Base-by-base conservation (phyloP, 1,140 invertebrate species). In the Bombus confusus region DNA sequence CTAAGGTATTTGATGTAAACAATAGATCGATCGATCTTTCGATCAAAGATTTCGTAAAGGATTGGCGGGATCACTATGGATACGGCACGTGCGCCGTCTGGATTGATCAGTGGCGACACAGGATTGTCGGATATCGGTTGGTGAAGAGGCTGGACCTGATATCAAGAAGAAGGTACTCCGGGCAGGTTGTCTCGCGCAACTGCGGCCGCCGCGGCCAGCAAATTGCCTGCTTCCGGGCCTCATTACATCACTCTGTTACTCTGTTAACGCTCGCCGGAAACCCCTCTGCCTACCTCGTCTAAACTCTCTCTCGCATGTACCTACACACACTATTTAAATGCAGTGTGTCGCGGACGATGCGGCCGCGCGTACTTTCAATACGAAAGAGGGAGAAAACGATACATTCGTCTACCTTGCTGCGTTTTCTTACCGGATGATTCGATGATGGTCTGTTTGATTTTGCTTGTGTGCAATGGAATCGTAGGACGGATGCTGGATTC, bases 221-320 rank as follows among this genome's bases (percentile, higher is more conserved):
- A 95, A 95, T 95, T 95, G 94, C 93, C 92, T 94, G 94, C 94
- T 95, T 95, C 95, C 95, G 95, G 95, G 94, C 95, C 95, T 95
- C 95, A 95, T 95, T 95, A 95, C 95, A 95, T 95, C 95, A 95
- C 94, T 95, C 95, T 95, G 94, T 95, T 95, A 95, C 94, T 95
- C 94, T 95, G 94, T 95, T 95, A 95, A 95, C 94, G 93, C 94
- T 95, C 94, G 93, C 94, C 95, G 94, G 94, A 95, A 95, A 94
- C 94, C 94, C 94, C 93, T 93, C 93, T 92, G 93, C 92, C 91
- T 94, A 93, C 93, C 94, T 94, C 93, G 90, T 95, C 94, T 94
- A 93, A 93, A 91, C 92, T 93, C 89, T 86, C 88, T 88, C 91
- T 34, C 37, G 86, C 90, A 90, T 91, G 90, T 92, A 92, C 90